Evolutionary conservation across 2,888 invertebrate species (phyloP).

Genomic region (Julus scanicus): DNA sequence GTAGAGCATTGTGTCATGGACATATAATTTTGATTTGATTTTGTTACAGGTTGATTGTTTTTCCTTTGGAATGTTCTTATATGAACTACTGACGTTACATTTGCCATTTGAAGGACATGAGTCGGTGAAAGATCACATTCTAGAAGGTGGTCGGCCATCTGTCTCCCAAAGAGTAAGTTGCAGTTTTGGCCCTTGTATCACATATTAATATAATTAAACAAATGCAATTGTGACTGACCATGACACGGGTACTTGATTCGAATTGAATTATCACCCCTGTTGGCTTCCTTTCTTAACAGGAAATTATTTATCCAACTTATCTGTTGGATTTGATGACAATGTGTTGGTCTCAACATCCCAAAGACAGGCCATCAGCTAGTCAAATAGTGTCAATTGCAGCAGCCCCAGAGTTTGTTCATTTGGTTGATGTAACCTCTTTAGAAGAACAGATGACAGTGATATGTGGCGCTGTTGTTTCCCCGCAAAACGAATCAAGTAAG

Average conservation of each 20-base stretch:
- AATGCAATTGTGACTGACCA: neutral
- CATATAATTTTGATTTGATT: conserved; percentile 45
- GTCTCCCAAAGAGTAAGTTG: conserved; percentile 79
- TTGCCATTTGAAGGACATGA: conserved; percentile 97
- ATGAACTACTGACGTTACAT: conserved; percentile 91
- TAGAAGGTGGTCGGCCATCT: conserved; percentile 93
- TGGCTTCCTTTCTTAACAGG: conserved; percentile 67
- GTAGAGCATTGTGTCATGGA: neutral
- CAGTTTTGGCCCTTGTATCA: neutral
- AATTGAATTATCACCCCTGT: neutral
- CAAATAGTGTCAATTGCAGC: conserved; percentile 92
- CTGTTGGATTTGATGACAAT: conserved; percentile 94
- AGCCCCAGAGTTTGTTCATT: conserved; percentile 92
- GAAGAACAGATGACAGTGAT: conserved; percentile 65
- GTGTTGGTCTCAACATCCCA: conserved; percentile 87
- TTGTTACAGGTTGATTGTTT: conserved; percentile 88
- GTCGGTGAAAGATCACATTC: conserved; percentile 94
- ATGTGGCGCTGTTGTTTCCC: conserved; percentile 55
- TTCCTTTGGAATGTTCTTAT: conserved; percentile 98
- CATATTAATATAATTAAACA: neutral
- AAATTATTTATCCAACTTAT: conserved; percentile 86
- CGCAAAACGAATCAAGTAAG: conserved; percentile 55
- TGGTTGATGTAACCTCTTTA: conserved; percentile 81
- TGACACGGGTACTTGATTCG: neutral
- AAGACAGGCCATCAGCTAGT: conserved; percentile 90